Conservation (phyloP, 2,797 vertebrate species). For the Sebastes hubbsi region DNA sequence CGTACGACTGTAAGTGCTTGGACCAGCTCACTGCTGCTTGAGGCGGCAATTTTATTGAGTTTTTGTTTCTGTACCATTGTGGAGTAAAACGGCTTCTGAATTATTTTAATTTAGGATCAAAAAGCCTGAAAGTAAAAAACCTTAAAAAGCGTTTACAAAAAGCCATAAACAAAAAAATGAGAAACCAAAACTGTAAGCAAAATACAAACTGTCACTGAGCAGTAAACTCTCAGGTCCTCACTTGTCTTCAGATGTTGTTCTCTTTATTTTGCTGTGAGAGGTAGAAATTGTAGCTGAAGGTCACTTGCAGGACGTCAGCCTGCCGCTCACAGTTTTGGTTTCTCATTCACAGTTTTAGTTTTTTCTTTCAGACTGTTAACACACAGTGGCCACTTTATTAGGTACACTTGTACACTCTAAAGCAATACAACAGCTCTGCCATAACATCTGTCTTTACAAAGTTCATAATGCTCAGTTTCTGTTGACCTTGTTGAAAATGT, state of each 20-base stretch:
- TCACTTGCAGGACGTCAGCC: background rate
- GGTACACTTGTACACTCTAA: background rate
- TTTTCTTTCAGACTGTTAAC: background rate
- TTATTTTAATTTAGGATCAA: background rate
- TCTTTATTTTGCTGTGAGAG: background rate
- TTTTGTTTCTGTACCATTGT: background rate
- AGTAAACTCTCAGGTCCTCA: background rate
- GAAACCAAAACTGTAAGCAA: background rate
- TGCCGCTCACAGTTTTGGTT: background rate
- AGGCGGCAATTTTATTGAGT: background rate
- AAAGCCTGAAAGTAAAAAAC: slow-evolving; percentile 12
- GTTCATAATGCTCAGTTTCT: background rate
- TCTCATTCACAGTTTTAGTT: background rate
- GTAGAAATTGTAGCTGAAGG: background rate
- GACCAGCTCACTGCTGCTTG: background rate
- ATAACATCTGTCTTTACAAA: background rate
- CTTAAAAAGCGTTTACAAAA: background rate
- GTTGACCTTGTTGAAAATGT: background rate
- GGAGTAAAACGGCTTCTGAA: background rate
- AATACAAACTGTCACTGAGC: background rate
- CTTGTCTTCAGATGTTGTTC: background rate
- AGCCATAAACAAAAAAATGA: background rate
- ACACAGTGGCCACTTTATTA: background rate
- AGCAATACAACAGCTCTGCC: background rate
- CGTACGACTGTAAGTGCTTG: background rate